A percentile compares a stretch with the other conserved stretches of the same genome.
Conservation (phyloP, 1,140 invertebrate genomes). For the Drosophila nigromelanica region DNA sequence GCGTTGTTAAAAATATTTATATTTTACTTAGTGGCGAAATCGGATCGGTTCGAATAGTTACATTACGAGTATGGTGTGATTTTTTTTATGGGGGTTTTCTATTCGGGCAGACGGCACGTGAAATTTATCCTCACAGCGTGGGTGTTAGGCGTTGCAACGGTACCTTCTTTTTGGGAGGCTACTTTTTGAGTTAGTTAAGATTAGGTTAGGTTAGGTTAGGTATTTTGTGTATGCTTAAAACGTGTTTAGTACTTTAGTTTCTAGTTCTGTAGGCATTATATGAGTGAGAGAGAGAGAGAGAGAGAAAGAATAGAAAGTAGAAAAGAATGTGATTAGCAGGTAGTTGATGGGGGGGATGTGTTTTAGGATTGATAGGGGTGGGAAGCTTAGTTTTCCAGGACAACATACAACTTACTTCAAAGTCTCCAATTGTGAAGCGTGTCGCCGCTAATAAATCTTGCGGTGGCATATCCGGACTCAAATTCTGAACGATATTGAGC, state of each 20-base stretch:
- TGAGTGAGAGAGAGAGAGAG: slow-evolving; percentile 43
- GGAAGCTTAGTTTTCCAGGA: slow-evolving; percentile 16
- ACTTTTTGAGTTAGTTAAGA: slow-evolving; percentile 30
- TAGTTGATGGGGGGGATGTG: slow-evolving; percentile 32
- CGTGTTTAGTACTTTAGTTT: slow-evolving; percentile 28
- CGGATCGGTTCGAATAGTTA: slow-evolving; percentile 22
- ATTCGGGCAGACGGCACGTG: slow-evolving; percentile 40
- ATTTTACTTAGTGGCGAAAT: slow-evolving; percentile 25
- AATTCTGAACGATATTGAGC: slow-evolving; percentile 84
- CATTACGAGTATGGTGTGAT: slow-evolving; percentile 16
- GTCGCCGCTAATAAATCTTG: slow-evolving; percentile 86
- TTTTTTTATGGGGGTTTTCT: slow-evolving; percentile 7
- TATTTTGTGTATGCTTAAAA: slow-evolving; percentile 24
- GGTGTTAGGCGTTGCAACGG: slow-evolving; percentile 34
- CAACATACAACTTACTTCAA: slow-evolving; percentile 85
- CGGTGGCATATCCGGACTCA: slow-evolving; percentile 86
- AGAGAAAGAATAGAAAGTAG: slow-evolving; percentile 57
- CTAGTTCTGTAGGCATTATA: slow-evolving; percentile 64
- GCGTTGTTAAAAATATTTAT: slow-evolving; percentile 38
- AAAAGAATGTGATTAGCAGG: slow-evolving; percentile 63
- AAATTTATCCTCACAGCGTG: slow-evolving; percentile 39
- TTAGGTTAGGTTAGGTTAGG: slow-evolving; percentile 13
- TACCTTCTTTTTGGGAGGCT: slow-evolving; percentile 10
- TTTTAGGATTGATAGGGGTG: slow-evolving; percentile 5
- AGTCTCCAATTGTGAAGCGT: slow-evolving; percentile 87